phyloP scores from a whole-genome alignment of 2,113 vertebrate species.

The Mus pahari region DNA sequence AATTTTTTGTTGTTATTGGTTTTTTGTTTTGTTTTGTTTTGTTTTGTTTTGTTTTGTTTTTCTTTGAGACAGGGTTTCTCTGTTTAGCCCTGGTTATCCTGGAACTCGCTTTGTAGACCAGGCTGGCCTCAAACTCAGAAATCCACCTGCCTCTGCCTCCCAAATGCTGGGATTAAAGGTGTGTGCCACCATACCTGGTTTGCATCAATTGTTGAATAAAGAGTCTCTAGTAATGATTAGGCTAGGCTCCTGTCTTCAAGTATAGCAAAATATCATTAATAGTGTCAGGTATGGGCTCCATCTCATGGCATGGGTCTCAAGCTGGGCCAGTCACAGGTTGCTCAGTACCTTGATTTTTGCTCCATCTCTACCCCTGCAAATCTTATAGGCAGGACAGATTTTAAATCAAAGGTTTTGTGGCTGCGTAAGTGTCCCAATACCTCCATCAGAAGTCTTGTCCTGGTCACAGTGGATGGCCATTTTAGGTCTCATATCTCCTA shows the following conservation, averaged over 20 bases:
- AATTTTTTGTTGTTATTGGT: too few species aligned
- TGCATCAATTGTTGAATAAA: not conserved
- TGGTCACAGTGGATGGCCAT: not conserved
- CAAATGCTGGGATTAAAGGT: too few species aligned
- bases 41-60: too few species aligned
- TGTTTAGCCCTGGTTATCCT: too few species aligned
- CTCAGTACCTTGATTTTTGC: not conserved
- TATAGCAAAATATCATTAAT: not conserved
- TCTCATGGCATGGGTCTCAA: not conserved
- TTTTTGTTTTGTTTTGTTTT: too few species aligned
- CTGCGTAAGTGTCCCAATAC: not conserved
- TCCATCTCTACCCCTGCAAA: not conserved
- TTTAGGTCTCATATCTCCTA: not conserved
- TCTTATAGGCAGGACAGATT: not conserved
- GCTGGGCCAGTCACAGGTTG: not conserved
- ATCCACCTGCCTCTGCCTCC: too few species aligned
- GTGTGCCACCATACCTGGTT: too few species aligned
- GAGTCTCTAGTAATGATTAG: not conserved
- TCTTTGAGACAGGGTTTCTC: too few species aligned
- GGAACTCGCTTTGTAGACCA: too few species aligned
- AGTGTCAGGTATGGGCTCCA: not conserved
- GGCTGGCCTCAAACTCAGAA: too few species aligned
- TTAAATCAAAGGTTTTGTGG: not conserved
- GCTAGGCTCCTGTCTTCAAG: not conserved
- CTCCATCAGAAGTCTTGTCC: not conserved